A percentile compares a stretch with the other conserved stretches of the same genome.
Conservation (phyloP, 2,113 vertebrate genomes). For the Eretmochelys imbricata region DNA sequence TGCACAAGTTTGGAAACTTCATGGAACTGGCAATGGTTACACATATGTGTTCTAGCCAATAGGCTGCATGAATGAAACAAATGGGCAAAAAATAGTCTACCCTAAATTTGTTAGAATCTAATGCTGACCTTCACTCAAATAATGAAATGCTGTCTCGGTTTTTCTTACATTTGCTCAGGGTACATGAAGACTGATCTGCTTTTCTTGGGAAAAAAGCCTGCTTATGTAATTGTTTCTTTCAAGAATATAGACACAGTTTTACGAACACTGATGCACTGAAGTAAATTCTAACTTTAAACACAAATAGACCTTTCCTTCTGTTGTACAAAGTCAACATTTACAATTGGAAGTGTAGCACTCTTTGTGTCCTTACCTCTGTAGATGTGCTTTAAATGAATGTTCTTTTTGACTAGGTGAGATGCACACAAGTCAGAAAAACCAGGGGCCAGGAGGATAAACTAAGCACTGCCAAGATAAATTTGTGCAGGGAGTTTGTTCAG, state of each 20-base stretch:
- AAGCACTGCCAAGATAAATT: neutral
- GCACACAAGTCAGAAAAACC: neutral
- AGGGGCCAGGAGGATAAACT: neutral
- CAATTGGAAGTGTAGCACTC: constrained; percentile 7
- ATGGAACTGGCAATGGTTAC: constrained; percentile 29
- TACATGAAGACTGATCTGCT: constrained; percentile 17
- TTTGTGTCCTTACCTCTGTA: neutral
- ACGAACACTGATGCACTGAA: constrained; percentile 21
- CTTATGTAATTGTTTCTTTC: constrained; percentile 35
- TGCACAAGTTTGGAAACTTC: constrained; percentile 53
- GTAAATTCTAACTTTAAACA: constrained; percentile 17
- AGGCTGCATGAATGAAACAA: constrained; percentile 65
- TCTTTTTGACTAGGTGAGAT: constrained; percentile 4
- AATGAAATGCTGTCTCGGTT: constrained; percentile 28
- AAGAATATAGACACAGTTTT: constrained; percentile 2
- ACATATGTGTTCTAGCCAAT: constrained; percentile 59
- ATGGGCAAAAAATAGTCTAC: constrained; percentile 28
- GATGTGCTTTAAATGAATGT: constrained; percentile 19
- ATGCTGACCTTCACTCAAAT: constrained; percentile 54
- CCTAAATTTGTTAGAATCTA: constrained; percentile 58
- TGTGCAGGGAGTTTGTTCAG: neutral
- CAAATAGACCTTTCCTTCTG: neutral
- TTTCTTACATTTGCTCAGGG: constrained; percentile 45
- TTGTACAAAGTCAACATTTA: neutral
- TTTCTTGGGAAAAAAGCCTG: constrained; percentile 2